These are phyloP conservation scores for Apeltes quadracus DNA, from an alignment of 2,113 vertebrate genomes.

Conservation along the genomic window DNA sequence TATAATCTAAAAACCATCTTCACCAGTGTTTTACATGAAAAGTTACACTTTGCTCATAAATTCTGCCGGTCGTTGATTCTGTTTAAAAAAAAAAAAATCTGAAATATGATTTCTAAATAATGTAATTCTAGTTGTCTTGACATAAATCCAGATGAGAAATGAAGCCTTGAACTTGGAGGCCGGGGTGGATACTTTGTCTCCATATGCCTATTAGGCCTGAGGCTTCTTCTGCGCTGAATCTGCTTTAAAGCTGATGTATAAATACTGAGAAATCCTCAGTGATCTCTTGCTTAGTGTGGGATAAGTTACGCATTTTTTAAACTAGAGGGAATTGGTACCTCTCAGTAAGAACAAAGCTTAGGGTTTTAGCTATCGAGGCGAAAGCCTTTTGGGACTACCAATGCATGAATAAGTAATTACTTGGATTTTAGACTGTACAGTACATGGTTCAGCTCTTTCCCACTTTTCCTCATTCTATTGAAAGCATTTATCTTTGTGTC, in stretches of 20 bases:
- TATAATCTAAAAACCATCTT: neutral
- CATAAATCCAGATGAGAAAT: neutral
- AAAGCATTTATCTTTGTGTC: neutral
- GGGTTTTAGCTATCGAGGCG: constrained; percentile 4
- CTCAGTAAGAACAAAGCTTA: constrained; percentile 12
- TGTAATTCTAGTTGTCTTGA: neutral
- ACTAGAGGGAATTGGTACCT: constrained; percentile 22
- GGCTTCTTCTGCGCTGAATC: constrained; percentile 14
- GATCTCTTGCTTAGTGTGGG: constrained; percentile 17
- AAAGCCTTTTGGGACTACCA: constrained; percentile 18
- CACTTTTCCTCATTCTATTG: neutral
- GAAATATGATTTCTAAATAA: neutral
- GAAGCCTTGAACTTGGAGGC: neutral
- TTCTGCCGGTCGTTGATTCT: constrained; percentile 23
- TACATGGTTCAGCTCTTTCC: neutral
- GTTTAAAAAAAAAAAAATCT: no score
- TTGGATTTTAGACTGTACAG: constrained; percentile 13
- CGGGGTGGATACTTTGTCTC: neutral
- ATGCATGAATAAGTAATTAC: constrained; percentile 31
- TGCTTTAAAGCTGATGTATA: constrained; percentile 20
- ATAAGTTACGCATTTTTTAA: constrained; percentile 27
- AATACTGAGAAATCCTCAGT: constrained; percentile 2
- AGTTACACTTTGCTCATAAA: constrained; percentile 6
- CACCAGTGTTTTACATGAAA: neutral
- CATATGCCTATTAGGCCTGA: neutral